phyloP scores from a whole-genome alignment of 2,797 vertebrate genomes.

The Centropyge bicolor region DNA sequence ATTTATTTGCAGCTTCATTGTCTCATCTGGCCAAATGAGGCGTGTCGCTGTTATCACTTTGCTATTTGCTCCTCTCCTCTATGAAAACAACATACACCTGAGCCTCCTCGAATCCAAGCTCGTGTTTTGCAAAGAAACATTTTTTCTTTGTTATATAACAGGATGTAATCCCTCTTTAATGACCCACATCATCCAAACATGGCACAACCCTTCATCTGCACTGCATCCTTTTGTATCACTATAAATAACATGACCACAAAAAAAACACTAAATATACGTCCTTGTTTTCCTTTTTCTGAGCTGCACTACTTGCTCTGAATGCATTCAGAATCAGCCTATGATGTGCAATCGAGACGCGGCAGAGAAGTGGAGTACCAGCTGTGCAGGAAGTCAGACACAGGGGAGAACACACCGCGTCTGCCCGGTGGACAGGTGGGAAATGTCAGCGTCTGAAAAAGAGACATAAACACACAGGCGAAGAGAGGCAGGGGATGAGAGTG shows the following conservation, averaged over 20 bases:
- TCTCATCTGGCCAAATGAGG: conserved; percentile 6
- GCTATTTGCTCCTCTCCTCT: background rate
- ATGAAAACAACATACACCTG: background rate
- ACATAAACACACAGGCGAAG: conserved; percentile 48
- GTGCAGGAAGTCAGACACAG: conserved; percentile 41
- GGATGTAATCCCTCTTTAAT: background rate
- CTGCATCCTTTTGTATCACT: background rate
- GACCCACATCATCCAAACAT: background rate
- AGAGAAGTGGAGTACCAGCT: conserved; percentile 46
- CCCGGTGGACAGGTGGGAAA: conserved; percentile 69
- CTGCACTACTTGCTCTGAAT: conserved; percentile 5
- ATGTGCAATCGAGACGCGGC: conserved; percentile 35
- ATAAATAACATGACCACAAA: background rate
- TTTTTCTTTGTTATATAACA: background rate
- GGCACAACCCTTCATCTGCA: background rate
- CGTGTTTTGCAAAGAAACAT: background rate
- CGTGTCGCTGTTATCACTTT: conserved; percentile 6
- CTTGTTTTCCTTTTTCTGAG: background rate
- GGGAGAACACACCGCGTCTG: conserved; percentile 48
- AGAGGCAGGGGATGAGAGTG: conserved; percentile 30
- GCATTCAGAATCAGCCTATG: conserved; percentile 26
- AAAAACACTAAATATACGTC: background rate
- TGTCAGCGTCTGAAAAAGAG: conserved; percentile 69
- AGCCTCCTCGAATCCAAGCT: conserved; percentile 7
- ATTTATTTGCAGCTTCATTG: conserved; percentile 15